phyloP scores from a whole-genome alignment of 1,140 invertebrate species.

The Aphelenchoides besseyi region DNA sequence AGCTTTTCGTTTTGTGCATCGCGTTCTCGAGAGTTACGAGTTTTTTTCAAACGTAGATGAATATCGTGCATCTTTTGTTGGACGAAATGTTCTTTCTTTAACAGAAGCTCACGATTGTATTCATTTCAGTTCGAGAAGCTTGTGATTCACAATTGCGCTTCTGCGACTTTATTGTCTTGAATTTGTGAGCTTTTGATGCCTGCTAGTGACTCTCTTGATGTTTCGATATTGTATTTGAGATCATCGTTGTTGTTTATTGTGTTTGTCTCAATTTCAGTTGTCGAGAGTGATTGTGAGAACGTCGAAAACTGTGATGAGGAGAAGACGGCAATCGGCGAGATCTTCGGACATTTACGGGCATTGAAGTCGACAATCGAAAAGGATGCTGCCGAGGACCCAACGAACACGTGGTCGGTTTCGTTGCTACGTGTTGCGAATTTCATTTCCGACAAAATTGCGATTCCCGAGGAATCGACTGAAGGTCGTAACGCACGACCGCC shows the following conservation, averaged over 20 bases:
- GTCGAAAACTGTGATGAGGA: conserved; percentile 15
- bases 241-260: background rate
- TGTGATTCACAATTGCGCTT: background rate
- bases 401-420: conserved; percentile 52
- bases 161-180: background rate
- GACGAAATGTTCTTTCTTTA: background rate
- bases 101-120: background rate
- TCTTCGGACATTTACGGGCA: conserved; percentile 24
- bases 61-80: background rate
- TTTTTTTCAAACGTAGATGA: too few relatives aligned
- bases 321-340: background rate
- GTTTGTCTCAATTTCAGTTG: conserved; percentile 6
- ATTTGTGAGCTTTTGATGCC: too few relatives aligned
- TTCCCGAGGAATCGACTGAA: conserved; percentile 4
- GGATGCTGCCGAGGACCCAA: conserved; percentile 4
- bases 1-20: conserved; percentile 41
- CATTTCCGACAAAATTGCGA: conserved; percentile 51
- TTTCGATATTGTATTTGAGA: too few relatives aligned
- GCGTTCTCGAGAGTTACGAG: conserved; percentile 2
- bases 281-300: background rate
- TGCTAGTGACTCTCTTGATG: too few relatives aligned
- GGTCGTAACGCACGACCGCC: too few relatives aligned
- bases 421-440: conserved; percentile 57
- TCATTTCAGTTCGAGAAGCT: background rate
- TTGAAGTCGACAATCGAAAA: conserved; percentile 32